These are phyloP conservation scores for Drosophila oshimai DNA, from an alignment of 1,140 invertebrate genomes.

Conservation along the genomic window DNA sequence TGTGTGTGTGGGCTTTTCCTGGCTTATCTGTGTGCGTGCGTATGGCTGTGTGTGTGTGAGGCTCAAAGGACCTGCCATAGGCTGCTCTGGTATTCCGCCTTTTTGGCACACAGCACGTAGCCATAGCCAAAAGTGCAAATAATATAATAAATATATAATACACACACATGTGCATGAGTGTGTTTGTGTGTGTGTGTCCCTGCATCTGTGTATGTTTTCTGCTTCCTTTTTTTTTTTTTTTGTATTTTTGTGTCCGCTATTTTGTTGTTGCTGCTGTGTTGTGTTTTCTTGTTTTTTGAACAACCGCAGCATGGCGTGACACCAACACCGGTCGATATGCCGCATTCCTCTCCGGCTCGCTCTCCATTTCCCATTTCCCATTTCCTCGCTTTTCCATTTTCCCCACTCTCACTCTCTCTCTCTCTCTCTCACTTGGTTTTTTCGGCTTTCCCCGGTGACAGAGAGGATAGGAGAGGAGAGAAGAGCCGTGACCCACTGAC, in stretches of 20 bases:
- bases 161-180: conserved; percentile 12
- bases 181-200: background rate
- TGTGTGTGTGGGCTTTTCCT: conserved; percentile 2
- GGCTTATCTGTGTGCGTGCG: background rate
- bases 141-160: conserved; percentile 70
- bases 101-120: conserved; percentile 66
- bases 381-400: too few species aligned
- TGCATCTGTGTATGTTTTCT: too few species aligned
- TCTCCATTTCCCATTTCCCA: conserved; percentile 27
- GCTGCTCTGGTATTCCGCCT: conserved; percentile 30
- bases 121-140: conserved; percentile 64
- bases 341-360: conserved; percentile 57
- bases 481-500: conserved; percentile 40
- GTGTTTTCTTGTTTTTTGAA: conserved; percentile 23
- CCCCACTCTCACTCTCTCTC: background rate
- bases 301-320: conserved; percentile 55
- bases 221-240: conserved; percentile 2
- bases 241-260: background rate
- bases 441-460: conserved; percentile 4
- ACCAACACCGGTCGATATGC: conserved; percentile 67
- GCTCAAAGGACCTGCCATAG: conserved; percentile 42
- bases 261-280: background rate
- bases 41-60: background rate
- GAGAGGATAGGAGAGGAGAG: background rate
- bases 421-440: background rate